Evolutionary conservation across 2,797 vertebrate genomes (phyloP).

Genomic region (Pitangus sulphuratus): DNA sequence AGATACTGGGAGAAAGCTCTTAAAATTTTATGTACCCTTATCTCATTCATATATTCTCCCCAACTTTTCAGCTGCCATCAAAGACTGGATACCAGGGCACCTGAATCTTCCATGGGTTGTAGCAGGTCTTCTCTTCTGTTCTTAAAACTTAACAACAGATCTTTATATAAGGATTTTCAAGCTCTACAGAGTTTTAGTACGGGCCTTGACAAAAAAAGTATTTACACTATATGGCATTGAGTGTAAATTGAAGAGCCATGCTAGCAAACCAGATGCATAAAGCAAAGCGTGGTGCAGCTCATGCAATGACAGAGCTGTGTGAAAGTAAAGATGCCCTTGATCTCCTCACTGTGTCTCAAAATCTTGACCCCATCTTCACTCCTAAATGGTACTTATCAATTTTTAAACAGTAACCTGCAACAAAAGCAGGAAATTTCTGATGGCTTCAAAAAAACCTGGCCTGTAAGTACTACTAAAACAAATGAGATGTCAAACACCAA

Average conservation of each 20-base stretch:
- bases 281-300: background rate
- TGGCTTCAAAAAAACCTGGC: rapidly evolving
- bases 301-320: background rate
- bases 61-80: background rate
- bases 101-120: background rate
- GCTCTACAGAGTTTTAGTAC: background rate
- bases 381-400: background rate
- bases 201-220: background rate
- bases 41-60: background rate
- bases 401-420: background rate
- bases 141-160: background rate
- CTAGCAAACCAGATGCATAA: background rate
- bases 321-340: background rate
- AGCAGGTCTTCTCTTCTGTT: background rate
- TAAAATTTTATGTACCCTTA: background rate
- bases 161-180: background rate
- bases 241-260: background rate
- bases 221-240: background rate
- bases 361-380: background rate
- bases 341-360: background rate
- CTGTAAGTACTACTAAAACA: background rate
- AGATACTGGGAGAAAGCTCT: background rate
- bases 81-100: background rate
- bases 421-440: background rate
- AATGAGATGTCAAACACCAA: background rate